Base-by-base conservation (phyloP, 2,797 vertebrate species). In the Galagoides demidoff region DNA sequence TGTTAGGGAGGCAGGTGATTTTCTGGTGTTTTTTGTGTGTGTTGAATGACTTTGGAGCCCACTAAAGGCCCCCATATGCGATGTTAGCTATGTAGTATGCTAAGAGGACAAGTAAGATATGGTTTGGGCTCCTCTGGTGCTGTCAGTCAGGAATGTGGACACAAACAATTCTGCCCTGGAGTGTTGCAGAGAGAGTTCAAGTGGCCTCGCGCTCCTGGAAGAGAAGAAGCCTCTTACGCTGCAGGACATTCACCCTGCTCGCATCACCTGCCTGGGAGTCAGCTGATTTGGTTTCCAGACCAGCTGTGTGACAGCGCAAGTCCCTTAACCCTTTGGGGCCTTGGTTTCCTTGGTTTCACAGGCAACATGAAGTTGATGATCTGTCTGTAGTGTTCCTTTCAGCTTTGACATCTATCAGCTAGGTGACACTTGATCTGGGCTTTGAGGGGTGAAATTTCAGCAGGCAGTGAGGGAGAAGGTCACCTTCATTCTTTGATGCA, bases 391-490 rank as follows among this genome's bases (percentile, higher is more conserved):
- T 70, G 49, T 66, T 66, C 73, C 64, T 63, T n/a, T 63, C 5
- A 27, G 37, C 17, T 64, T 61, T 82, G 87, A 89, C 52, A 11
- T 78, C 68, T 89, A n/a, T 85, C 63, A 71, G 79, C 19, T 57
- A 20, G 88, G 85, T 66, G 82, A 74, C 37, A 61, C 85, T 61
- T 55, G 57, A 90, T 70, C 82, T 81, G 45, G n/a, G 61, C 34
- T 59, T 71, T 16, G 37, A 22, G 34, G 86, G 74, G 57, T 94
- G 70, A 83, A 61, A 52, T 96, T 93, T 86, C 86, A 68, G 88
- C 64, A 59, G 86, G 57, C 43, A 23, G 7, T 5, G 13, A 9
- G 2, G 77, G 55, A 71, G 23, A 43, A 17, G 61, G 3, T 73
- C 25, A 5, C 9, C 52, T 49, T 63, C 27, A n/a, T 77, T 64